Base-by-base conservation (phyloP, 2,113 vertebrate genomes). In the Strigops habroptila region DNA sequence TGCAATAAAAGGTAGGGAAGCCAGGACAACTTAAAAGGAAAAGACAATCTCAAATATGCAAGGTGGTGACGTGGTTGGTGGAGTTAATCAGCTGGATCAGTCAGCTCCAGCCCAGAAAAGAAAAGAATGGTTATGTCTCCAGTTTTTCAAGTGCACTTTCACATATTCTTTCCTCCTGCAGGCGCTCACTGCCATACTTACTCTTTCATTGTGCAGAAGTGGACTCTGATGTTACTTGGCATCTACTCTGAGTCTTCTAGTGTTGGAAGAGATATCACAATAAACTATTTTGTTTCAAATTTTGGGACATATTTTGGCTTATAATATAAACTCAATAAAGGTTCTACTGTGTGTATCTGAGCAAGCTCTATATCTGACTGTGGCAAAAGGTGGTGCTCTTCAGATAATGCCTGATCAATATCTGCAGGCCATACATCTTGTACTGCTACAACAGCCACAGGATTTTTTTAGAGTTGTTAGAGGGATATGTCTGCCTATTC, bases 11-110 rank as follows among this genome's bases (percentile, higher is more conserved):
- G 7, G 8, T 53, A 67, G 33, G 8, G 23, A 78, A 5, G 3
- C 3, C 13, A 71, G 24, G 17, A 18, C 21, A 77, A 28, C 22
- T 22, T 3, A 88, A 69, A 64, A 62, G 3, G 18, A 60, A 55
- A 69, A 70, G 15, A 27, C 13, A 23, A 7, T 62, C 17, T 57
- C 43, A 80, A 73, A 37, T 43, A 44, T 37, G 19, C 33, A 63
- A 71, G 9, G 11, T 35, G 15, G 6, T 3, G 6, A 24, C 1
- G 1, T 25, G 8, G 2, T 10, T n/a, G 39, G 18, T 21, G 44
- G 39, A 80, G 9, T 37, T 39, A 44, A 8, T 53, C 6, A 51
- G 2, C 3, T 55, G 19, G 3, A 76, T 69, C 3, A 5, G 19
- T 44, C 25, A 41, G 6, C 4, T 41, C 10, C 21, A 28, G 12